Evolutionary conservation across 1,140 invertebrate genomes (phyloP).

Genomic region (Papilio polytes): DNA sequence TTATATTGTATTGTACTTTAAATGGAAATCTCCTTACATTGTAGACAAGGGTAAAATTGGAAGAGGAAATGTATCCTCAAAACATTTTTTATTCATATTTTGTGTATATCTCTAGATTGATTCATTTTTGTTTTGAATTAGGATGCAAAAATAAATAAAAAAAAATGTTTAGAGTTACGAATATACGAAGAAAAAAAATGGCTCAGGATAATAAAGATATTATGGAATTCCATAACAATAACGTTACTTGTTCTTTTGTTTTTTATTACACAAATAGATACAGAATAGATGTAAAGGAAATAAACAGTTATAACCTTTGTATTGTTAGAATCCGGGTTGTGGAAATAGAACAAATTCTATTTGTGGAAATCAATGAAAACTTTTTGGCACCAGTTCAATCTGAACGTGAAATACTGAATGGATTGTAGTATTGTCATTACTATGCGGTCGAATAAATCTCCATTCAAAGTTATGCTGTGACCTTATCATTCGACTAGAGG

Average conservation of each 20-base stretch:
- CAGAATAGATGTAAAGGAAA: neutral
- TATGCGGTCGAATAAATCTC: neutral
- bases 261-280: neutral
- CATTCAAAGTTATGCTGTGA: neutral
- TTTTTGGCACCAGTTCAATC: slow-evolving; percentile 24
- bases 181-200: neutral
- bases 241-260: neutral
- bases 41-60: neutral
- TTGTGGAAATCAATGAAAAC: slow-evolving; percentile 36
- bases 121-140: too few relatives aligned
- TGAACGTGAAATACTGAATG: slow-evolving; percentile 23
- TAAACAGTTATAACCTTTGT: neutral
- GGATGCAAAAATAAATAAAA: too few relatives aligned
- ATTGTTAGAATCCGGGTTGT: slow-evolving; percentile 19
- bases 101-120: too few relatives aligned
- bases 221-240: neutral
- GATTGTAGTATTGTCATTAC: slow-evolving; percentile 19
- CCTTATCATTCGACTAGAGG: neutral
- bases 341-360: slow-evolving; percentile 23
- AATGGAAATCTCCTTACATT: neutral
- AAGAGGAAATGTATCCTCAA: too few relatives aligned
- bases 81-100: too few relatives aligned
- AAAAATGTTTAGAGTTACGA: neutral
- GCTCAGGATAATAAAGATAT: neutral
- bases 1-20: neutral